Evolutionary conservation across 2,113 vertebrate species (phyloP).

Genomic region (Haliaeetus leucogaster): DNA sequence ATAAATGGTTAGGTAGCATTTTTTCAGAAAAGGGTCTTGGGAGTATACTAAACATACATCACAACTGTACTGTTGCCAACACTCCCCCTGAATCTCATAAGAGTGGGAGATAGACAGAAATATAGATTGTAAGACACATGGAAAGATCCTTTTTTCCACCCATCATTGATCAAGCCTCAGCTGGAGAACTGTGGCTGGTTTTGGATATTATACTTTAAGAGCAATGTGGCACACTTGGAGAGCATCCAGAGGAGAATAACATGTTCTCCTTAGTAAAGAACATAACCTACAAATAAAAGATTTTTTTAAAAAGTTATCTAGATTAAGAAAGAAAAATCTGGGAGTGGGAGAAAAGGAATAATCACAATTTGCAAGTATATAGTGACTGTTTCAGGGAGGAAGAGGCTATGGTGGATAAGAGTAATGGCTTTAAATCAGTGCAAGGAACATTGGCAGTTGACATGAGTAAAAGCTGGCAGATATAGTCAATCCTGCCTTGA

Average conservation of each 20-base stretch:
- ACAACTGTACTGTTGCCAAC: not conserved
- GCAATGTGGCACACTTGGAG: constrained; percentile 54
- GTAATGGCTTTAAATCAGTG: not conserved
- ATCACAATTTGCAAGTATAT: not conserved
- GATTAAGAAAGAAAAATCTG: not conserved
- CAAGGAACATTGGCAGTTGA: not conserved
- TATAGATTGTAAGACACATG: constrained; percentile 18
- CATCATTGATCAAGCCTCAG: constrained; percentile 48
- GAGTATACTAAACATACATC: not conserved
- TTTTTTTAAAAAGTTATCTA: not conserved
- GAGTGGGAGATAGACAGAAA: constrained; percentile 15
- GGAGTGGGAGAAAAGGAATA: not conserved
- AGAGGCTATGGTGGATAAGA: not conserved
- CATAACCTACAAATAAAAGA: not conserved
- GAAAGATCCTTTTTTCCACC: constrained; percentile 13
- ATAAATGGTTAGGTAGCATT: not conserved
- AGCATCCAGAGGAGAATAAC: constrained; percentile 16
- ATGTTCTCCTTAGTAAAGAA: not conserved
- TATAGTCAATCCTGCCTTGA: not conserved
- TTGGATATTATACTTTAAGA: not conserved
- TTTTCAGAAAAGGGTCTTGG: not conserved
- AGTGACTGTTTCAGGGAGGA: not conserved
- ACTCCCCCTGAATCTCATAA: not conserved
- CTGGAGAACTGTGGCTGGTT: constrained; percentile 26
- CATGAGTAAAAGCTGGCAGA: fast-evolving